Evolutionary conservation across 30 jellyfish, hydroid and myxozoan species (phyloP).

Genomic region (Cassiopea xamachana): DNA sequence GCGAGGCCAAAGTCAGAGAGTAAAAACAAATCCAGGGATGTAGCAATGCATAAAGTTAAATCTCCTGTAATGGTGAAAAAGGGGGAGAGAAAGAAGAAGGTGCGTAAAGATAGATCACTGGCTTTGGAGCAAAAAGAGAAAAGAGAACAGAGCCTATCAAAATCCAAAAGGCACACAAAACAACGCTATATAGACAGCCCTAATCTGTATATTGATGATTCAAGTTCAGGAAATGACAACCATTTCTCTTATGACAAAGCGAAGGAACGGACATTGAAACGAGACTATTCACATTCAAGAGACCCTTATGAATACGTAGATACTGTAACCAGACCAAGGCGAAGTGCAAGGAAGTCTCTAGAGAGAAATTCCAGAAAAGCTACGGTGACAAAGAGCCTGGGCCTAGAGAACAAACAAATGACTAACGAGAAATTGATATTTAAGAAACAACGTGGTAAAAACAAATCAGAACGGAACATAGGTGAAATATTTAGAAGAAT

Average conservation of each 20-base stretch:
- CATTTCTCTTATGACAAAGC: background rate
- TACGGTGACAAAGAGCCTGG: background rate
- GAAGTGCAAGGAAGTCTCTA: background rate
- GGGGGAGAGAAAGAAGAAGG: background rate
- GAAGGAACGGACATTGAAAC: slow-evolving; percentile 12
- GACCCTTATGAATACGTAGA: slow-evolving; percentile 60
- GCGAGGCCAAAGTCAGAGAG: slow-evolving; percentile 10
- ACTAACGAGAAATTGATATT: background rate
- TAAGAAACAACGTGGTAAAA: background rate
- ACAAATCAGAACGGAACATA: slow-evolving; percentile 33
- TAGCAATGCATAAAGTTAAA: background rate
- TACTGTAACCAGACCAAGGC: slow-evolving; percentile 47
- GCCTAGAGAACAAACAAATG: background rate
- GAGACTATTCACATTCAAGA: slow-evolving; percentile 67
- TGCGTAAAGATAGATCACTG: background rate
- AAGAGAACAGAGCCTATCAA: background rate
- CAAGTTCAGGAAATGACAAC: slow-evolving; percentile 8
- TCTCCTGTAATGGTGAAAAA: background rate
- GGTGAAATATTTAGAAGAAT: slow-evolving; percentile 47
- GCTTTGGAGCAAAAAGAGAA: background rate
- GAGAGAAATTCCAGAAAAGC: background rate
- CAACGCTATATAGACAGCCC: background rate
- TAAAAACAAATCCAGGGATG: background rate
- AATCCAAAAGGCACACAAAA: background rate
- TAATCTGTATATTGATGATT: background rate